A percentile compares a stretch with the other conserved stretches of the same genome.
Conservation (phyloP, 2,888 invertebrate species). For the Branchinecta sandiegonensis region DNA sequence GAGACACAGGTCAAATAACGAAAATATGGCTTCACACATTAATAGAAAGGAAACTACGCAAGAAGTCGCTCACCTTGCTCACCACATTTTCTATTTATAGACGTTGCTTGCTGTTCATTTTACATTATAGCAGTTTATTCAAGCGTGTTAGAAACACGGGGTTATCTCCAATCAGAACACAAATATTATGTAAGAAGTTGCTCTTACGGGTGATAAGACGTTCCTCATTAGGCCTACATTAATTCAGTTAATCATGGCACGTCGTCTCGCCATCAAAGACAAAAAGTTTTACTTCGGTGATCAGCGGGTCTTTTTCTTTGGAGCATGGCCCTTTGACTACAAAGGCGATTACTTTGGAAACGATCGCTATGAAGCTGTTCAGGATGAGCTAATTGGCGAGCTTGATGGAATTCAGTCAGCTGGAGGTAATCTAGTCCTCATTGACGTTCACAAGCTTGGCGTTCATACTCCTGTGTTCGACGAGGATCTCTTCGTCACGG, state of each 20-base stretch:
- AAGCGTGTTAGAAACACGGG: too few species aligned
- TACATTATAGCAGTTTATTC: too few species aligned
- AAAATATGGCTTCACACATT: too few species aligned
- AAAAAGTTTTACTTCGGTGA: background rate
- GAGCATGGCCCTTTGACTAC: constrained; percentile 9
- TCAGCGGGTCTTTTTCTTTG: background rate
- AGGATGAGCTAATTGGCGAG: constrained; percentile 2
- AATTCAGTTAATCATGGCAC: background rate
- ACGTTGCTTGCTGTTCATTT: too few species aligned
- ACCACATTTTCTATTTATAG: too few species aligned
- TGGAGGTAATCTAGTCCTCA: background rate
- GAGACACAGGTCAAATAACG: too few species aligned
- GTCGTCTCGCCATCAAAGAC: background rate
- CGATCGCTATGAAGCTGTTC: background rate
- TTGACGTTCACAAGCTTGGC: background rate
- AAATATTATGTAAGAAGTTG: too few species aligned
- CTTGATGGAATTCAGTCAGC: background rate
- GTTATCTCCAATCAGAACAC: too few species aligned
- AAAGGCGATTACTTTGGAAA: constrained; percentile 16
- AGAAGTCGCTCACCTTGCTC: too few species aligned
- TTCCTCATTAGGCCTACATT: too few species aligned
- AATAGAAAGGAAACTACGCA: too few species aligned
- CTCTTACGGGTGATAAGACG: too few species aligned
- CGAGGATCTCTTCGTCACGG: background rate
- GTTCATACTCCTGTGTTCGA: background rate